Conservation (phyloP, 2,797 vertebrate genomes). For the Craterocephalus amniculus region DNA sequence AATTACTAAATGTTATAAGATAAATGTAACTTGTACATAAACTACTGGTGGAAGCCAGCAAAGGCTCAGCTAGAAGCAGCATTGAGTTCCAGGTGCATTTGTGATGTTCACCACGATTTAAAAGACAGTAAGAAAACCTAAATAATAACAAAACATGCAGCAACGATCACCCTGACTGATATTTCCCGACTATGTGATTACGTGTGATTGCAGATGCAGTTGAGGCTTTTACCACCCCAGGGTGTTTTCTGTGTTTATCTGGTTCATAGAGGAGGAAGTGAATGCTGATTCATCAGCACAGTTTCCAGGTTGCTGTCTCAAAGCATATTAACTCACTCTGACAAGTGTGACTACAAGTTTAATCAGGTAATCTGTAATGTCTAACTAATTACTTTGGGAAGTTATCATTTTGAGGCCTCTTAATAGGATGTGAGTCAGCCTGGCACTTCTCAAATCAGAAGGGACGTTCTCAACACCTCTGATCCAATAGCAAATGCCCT, state of each 20-base stretch:
- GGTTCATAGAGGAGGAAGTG: background rate
- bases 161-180: background rate
- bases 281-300: background rate
- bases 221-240: background rate
- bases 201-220: background rate
- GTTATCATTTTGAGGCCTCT: slow-evolving; percentile 10
- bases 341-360: slow-evolving; percentile 1
- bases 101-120: background rate
- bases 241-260: background rate
- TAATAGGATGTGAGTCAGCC: slow-evolving; percentile 32
- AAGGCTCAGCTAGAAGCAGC: background rate
- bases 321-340: slow-evolving; percentile 5
- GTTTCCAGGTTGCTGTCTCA: background rate
- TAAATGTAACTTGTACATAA: background rate
- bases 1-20: background rate
- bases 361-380: slow-evolving; percentile 34
- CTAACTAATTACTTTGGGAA: slow-evolving; percentile 33
- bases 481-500: slow-evolving; percentile 53
- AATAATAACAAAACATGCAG: background rate
- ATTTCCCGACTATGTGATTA: background rate
- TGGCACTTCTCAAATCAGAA: slow-evolving; percentile 39
- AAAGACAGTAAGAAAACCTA: background rate
- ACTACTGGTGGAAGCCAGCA: background rate
- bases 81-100: background rate
- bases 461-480: slow-evolving; percentile 43